These are phyloP conservation scores for Schizaphis graminum DNA, from an alignment of 2,888 invertebrate species.

Conservation along the genomic window DNA sequence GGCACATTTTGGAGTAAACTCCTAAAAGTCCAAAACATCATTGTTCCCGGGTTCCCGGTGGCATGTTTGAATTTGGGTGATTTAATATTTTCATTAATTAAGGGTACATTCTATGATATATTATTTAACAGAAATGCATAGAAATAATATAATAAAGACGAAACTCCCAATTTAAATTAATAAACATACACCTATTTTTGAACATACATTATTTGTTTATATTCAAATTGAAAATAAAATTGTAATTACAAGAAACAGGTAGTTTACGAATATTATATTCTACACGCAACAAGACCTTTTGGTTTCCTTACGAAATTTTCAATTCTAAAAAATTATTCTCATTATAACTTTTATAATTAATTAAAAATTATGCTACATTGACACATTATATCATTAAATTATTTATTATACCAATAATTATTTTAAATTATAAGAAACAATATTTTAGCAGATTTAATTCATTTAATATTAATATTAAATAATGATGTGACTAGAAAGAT, in stretches of 20 bases:
- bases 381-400: neutral
- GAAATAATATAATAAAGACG: too few species aligned
- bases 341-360: neutral
- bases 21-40: too few species aligned
- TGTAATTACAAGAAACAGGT: neutral
- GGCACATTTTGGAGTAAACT: too few species aligned
- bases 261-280: neutral
- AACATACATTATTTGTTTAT: too few species aligned
- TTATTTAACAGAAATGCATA: too few species aligned
- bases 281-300: neutral
- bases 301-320: neutral
- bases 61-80: too few species aligned
- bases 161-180: too few species aligned
- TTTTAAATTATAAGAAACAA: neutral
- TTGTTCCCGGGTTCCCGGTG: too few species aligned
- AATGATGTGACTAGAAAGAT: too few species aligned
- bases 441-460: neutral
- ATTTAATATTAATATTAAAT: neutral
- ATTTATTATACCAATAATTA: neutral
- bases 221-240: neutral
- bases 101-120: too few species aligned
- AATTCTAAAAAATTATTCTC: neutral
- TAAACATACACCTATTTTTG: too few species aligned
- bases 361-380: neutral
- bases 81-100: too few species aligned